phyloP scores from a whole-genome alignment of 2,888 invertebrate species.

The Epistrophella euchroma region DNA sequence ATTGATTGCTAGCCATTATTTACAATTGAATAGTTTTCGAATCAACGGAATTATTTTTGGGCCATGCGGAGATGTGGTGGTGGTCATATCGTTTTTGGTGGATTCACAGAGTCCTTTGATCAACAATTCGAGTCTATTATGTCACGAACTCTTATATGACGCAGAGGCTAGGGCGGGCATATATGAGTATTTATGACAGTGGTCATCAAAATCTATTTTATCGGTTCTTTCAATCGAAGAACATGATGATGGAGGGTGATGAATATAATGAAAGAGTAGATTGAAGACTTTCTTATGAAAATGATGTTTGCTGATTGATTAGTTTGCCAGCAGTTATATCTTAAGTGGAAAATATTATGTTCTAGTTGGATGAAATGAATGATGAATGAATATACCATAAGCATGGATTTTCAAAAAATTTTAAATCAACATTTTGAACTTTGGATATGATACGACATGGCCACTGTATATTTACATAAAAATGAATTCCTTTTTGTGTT shows the following conservation, averaged over 20 bases:
- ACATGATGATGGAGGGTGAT: conserved; percentile 39
- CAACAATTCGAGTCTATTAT: conserved; percentile 34
- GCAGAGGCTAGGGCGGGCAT: conserved; percentile 19
- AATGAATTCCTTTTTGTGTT: too few species aligned
- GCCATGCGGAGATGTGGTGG: neutral
- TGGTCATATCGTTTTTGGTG: conserved; percentile 57
- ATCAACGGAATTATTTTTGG: conserved; percentile 42
- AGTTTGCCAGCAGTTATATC: neutral
- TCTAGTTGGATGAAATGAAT: neutral
- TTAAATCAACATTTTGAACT: too few species aligned
- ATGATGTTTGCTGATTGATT: conserved; percentile 63
- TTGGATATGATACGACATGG: too few species aligned
- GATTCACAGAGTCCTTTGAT: conserved; percentile 25
- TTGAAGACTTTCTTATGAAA: conserved; percentile 41
- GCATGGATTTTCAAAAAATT: neutral
- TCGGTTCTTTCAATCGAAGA: conserved; percentile 42
- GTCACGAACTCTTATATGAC: neutral
- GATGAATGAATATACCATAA: neutral
- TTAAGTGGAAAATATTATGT: conserved; percentile 4
- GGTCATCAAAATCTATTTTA: conserved; percentile 75
- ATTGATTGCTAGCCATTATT: conserved; percentile 74
- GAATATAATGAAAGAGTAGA: conserved; percentile 22
- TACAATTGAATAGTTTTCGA: conserved; percentile 74
- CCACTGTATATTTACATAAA: too few species aligned
- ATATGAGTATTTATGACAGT: conserved; percentile 62